Evolutionary conservation across 1,140 invertebrate genomes (phyloP).

Genomic region (Hormaphis cornu): DNA sequence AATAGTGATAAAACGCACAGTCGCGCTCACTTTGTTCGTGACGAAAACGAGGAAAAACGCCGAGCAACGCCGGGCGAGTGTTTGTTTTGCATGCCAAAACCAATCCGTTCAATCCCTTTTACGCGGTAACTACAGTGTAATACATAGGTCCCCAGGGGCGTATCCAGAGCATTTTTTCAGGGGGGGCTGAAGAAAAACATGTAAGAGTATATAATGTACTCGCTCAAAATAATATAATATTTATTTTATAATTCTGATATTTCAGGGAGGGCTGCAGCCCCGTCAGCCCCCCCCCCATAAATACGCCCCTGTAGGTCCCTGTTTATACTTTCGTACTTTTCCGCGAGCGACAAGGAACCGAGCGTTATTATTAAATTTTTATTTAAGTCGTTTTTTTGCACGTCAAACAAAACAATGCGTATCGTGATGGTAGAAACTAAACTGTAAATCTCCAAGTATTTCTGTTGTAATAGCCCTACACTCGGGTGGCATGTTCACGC

Average conservation of each 20-base stretch:
- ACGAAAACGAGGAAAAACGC: background rate
- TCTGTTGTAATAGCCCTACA: conserved; percentile 96
- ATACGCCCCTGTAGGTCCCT: too few species aligned
- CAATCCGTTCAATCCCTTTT: conserved; percentile 27
- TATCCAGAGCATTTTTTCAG: too few species aligned
- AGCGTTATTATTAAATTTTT: conserved; percentile 2
- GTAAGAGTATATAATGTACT: too few species aligned
- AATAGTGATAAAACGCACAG: background rate
- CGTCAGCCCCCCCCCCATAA: too few species aligned
- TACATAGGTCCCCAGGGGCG: conserved; percentile 8
- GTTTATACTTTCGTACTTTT: conserved; percentile 8
- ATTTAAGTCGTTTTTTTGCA: conserved; percentile 29
- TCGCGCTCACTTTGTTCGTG: conserved; percentile 5
- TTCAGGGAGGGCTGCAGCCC: too few species aligned
- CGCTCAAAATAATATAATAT: too few species aligned
- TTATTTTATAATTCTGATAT: too few species aligned
- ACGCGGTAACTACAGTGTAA: background rate
- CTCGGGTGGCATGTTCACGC: conserved; percentile 99
- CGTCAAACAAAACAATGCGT: conserved; percentile 16
- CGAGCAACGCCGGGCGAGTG: conserved; percentile 1
- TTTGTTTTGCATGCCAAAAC: conserved; percentile 28
- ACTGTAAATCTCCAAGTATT: conserved; percentile 94
- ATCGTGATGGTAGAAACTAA: conserved; percentile 94
- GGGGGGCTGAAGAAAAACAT: too few species aligned
- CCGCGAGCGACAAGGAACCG: background rate